A percentile compares a stretch with the other conserved stretches of the same genome.
phyloP scores from a whole-genome alignment of 1,140 invertebrate genomes.

The Magallana gigas region DNA sequence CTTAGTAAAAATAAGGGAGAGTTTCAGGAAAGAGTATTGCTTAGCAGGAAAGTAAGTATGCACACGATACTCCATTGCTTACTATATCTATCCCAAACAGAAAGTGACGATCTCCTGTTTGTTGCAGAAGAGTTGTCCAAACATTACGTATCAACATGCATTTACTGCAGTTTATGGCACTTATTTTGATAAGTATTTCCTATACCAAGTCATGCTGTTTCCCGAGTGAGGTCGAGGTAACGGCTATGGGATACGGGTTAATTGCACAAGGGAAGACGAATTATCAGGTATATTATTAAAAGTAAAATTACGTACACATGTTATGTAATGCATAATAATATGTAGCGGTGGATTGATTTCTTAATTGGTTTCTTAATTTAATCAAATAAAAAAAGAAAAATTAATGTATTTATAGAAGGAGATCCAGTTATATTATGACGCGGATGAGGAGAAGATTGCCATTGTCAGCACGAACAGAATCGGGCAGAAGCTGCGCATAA shows the following conservation, averaged over 20 bases:
- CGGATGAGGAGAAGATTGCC: background rate
- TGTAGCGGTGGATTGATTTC: too few species aligned
- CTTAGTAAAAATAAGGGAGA: too few species aligned
- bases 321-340: too few species aligned
- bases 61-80: background rate
- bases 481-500: background rate
- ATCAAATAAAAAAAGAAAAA: too few species aligned
- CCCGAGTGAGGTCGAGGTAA: background rate
- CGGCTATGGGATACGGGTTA: background rate
- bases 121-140: background rate
- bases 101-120: too few species aligned
- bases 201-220: background rate
- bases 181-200: background rate
- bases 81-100: too few species aligned
- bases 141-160: too few species aligned
- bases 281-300: slow-evolving; percentile 4
- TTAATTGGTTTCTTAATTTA: background rate
- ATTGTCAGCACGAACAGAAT: background rate
- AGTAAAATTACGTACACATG: too few species aligned
- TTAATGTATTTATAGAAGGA: background rate
- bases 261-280: background rate
- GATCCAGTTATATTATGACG: background rate
- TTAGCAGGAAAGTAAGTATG: background rate
- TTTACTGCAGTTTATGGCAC: background rate
- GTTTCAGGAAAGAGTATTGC: too few species aligned